Conservation (phyloP, 1,140 invertebrate species). For the Drosophila murphyi region DNA sequence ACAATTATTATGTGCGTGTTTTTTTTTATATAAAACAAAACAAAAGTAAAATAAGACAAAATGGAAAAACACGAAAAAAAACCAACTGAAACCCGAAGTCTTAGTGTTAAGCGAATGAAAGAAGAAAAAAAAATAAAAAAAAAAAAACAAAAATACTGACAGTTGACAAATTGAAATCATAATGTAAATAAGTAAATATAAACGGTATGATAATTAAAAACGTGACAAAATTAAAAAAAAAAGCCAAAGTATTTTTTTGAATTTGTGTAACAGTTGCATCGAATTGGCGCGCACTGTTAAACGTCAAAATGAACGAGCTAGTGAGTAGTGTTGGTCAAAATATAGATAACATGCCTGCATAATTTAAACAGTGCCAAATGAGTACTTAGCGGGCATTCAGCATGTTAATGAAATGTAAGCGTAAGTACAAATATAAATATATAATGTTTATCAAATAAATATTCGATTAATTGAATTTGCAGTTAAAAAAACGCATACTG, state of each 20-base stretch:
- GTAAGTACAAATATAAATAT: no score
- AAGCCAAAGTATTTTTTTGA: not conserved
- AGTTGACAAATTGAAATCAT: constrained; percentile 46
- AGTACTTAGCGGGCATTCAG: no score
- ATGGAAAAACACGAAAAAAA: constrained; percentile 1
- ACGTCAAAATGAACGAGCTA: not conserved
- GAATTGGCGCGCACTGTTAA: not conserved
- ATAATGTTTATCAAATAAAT: no score
- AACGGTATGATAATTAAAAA: constrained; percentile 49
- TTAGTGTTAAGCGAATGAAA: constrained; percentile 38
- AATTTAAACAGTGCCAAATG: no score
- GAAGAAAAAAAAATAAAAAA: not conserved
- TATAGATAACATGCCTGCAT: no score
- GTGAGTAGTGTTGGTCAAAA: not conserved
- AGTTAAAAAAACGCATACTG: no score
- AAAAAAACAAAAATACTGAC: constrained; percentile 9
- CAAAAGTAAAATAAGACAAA: constrained; percentile 20
- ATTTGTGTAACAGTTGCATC: not conserved
- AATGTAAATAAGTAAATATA: constrained; percentile 56
- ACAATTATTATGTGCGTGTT: constrained; percentile 36
- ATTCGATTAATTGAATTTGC: no score
- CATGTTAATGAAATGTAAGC: no score
- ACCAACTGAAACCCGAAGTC: constrained; percentile 40
- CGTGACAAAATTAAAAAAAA: constrained; percentile 31
- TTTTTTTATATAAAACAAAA: constrained; percentile 37